Evolutionary conservation across 53 echinoderm and acorn worm genomes (phyloP), one percentile per base, ranked within the genome.

Genomic region (Actinopyga echinites): DNA sequence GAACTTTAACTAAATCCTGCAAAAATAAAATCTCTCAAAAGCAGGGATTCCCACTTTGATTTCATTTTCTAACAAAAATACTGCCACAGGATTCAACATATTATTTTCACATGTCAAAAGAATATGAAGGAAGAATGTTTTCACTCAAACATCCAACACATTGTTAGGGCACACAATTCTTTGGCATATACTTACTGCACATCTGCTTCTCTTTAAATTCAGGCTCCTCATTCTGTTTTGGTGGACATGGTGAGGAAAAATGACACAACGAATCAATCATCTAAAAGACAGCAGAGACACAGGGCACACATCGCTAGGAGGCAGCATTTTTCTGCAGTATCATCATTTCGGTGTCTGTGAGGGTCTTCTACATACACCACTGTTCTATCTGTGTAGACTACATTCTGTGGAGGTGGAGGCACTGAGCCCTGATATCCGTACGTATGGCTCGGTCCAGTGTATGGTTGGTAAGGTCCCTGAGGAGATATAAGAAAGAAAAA

Each of bases 241-340:
- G 49, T 49, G 13, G 13, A n/a, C 12, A 49, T 15, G 49, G 17
- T 49, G 49, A 49, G 13, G 49, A 49, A 49, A 15, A 23, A 63
- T 6, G 30, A 35, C 28, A 25, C 24, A 30, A 12, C 75, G 34
- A 26, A 56, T 83, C 64, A 87, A 59, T 91, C 61, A 10, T 59
- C 80, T 22, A 92, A 74, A 15, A 92, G 44, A 32, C 92, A 92
- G 60, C 92, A 92, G 5, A 92, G 89, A 43, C 92, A 92, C 10
- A 92, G 7, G 36, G 89, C 89, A 31, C 92, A 92, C 81, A 92
- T 56, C 2, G 92, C 89, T 83, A 82, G 60, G 26, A 92, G 77
- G 65, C 92, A 92, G 53, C 92, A 92, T 1, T 89, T 78, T 7
- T 92, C 92, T 0, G 83, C 80, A 0, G 83, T 34, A 7, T 89